Conservation (phyloP, 2,797 vertebrate genomes). For the Muscicapa comitata region DNA sequence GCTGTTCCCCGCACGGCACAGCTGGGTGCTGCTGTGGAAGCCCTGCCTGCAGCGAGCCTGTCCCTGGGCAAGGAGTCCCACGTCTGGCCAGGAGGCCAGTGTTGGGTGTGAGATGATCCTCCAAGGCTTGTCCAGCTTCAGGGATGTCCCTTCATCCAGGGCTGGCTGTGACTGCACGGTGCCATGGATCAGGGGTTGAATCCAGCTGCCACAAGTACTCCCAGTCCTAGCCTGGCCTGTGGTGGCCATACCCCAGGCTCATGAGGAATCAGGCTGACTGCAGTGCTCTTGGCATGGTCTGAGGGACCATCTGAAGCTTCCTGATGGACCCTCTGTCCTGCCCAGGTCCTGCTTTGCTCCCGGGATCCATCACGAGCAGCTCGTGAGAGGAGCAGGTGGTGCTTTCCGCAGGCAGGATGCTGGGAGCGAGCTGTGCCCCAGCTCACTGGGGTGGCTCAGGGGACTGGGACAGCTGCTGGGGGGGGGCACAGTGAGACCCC, state of each 20-base stretch:
- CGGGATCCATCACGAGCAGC: rapidly evolving
- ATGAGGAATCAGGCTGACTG: background rate
- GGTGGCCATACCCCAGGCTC: rapidly evolving
- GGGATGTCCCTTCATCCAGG: rapidly evolving
- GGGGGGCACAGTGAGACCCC: background rate
- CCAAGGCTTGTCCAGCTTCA: background rate
- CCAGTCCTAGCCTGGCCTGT: rapidly evolving
- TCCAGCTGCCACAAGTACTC: background rate
- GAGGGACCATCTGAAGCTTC: background rate
- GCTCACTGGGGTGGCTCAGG: background rate
- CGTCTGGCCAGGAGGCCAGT: rapidly evolving
- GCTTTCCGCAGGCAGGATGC: background rate
- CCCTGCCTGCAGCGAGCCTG: background rate
- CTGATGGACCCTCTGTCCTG: background rate
- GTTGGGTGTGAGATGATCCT: background rate
- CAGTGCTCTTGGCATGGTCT: rapidly evolving
- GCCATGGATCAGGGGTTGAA: background rate
- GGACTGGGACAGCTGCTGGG: background rate
- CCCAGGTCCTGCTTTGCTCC: background rate
- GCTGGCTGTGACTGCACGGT: rapidly evolving
- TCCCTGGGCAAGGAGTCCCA: background rate
- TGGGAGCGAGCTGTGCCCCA: background rate
- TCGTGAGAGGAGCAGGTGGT: background rate
- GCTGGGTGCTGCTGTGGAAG: background rate
- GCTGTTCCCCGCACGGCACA: background rate